These are phyloP conservation scores for Scalopus aquaticus DNA, from an alignment of 2,113 vertebrate species.

Conservation along the genomic window DNA sequence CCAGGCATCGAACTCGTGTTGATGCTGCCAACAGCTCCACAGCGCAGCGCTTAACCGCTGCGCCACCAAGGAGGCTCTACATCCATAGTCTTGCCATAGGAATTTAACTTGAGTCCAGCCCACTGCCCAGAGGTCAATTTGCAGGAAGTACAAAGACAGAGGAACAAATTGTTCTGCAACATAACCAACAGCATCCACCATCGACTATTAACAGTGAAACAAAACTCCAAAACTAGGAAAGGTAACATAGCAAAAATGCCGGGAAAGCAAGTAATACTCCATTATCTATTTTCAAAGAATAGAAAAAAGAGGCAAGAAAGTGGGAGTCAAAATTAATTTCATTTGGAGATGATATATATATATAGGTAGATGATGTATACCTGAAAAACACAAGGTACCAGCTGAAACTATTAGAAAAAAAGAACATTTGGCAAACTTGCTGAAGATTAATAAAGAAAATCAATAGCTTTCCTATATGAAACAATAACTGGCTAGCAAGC, in stretches of 20 bases:
- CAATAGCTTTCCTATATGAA: not conserved
- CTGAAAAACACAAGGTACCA: not conserved
- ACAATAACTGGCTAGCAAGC: conserved; percentile 21
- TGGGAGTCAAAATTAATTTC: not conserved
- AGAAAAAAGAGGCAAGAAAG: not conserved
- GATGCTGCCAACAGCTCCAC: no score
- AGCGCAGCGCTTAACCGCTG: no score
- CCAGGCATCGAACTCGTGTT: no score
- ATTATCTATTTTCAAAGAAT: not conserved
- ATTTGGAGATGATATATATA: not conserved
- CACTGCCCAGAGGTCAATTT: not conserved
- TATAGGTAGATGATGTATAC: not conserved
- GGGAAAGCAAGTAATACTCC: not conserved
- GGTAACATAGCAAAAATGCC: not conserved
- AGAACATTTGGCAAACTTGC: not conserved
- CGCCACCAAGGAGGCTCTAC: no score
- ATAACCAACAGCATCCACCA: not conserved
- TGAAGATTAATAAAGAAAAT: conserved; percentile 23
- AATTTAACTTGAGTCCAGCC: not conserved
- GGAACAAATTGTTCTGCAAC: not conserved
- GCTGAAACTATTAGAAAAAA: not conserved
- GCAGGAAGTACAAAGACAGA: not conserved
- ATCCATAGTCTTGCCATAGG: not conserved
- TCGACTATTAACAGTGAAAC: not conserved
- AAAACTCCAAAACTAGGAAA: not conserved